Percentiles rank a stretch among this genome's conserved stretches.
These are phyloP conservation scores for Antheraea assamensis DNA, from an alignment of 2,888 invertebrate species.

Conservation along the genomic window DNA sequence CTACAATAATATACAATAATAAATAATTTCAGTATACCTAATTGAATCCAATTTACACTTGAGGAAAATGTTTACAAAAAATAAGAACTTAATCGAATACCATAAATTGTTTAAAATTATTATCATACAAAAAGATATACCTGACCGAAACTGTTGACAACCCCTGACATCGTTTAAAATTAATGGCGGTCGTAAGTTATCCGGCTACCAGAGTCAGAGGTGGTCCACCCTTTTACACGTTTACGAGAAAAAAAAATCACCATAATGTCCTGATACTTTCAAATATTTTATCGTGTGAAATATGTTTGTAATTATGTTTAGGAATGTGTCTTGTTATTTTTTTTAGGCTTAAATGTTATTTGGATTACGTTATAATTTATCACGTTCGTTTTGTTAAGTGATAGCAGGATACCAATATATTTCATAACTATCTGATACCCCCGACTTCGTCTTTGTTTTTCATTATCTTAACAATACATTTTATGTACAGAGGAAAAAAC, in stretches of 20 bases:
- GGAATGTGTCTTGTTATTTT: constrained; percentile 38
- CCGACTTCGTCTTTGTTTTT: too few species aligned
- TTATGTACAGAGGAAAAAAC: too few species aligned
- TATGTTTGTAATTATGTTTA: constrained; percentile 62
- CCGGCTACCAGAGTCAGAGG: constrained; percentile 75
- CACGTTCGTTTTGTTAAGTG: background rate
- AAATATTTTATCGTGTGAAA: constrained; percentile 62
- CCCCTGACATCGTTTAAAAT: constrained; percentile 72
- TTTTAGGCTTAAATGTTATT: constrained; percentile 20
- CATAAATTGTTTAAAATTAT: constrained; percentile 69
- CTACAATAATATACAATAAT: background rate
- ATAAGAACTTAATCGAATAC: constrained; percentile 48
- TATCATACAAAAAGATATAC: constrained; percentile 53
- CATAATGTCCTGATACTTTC: constrained; percentile 44
- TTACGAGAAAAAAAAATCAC: constrained; percentile 34
- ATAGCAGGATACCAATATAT: background rate
- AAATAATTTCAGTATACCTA: background rate
- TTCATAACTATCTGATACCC: background rate
- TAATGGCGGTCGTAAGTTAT: constrained; percentile 71
- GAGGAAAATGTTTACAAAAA: constrained; percentile 32
- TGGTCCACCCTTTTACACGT: constrained; percentile 50
- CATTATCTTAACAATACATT: too few species aligned
- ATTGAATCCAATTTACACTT: constrained; percentile 14
- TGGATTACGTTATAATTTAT: background rate
- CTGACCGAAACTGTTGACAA: constrained; percentile 74